Evolutionary conservation across 2,113 vertebrate genomes (phyloP), one percentile per base, ranked within the genome.

Genomic region (Petrocephalus zakoni): DNA sequence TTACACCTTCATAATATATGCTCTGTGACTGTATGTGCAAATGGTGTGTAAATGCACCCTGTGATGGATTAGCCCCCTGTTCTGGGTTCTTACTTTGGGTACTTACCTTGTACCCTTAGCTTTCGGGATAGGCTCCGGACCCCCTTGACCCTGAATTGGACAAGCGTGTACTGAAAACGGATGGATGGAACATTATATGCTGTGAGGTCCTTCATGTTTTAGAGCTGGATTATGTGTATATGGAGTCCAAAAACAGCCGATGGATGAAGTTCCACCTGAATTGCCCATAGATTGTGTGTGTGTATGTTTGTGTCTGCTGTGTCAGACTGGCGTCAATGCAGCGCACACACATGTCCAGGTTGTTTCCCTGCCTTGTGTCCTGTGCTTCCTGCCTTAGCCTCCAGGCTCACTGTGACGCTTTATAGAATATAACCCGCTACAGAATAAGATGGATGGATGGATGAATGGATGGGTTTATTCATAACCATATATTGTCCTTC

Each of bases 401-500:
- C 0, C 61, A 29, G 10, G 25, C 61, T 68, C 25, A 29, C 61
- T 68, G 3, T 29, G 61, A 68, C 61, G 11, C 25, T 13, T n/a
- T 29, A 29, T n/a, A 68, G 61, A 29, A 78, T 53, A 53, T 42
- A 78, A 78, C 34, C 19, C 15, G 5, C 13, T 37, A 78, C 5
- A 78, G 6, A 78, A 42, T 42, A 78, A 78, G 6, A 42, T 78
- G 72, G 29, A 15, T 78, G 29, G 37, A 78, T 42, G 5, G 72
- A 42, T 29, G 61, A 68, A 68, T 29, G 25, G 29, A 75, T 75
- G 29, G 72, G 19, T 78, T 37, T 37, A 78, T 78, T 78, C 72
- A 78, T 42, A 78, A 78, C 34, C 72, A 42, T 78, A 78, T 78
- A 78, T 75, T 75, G 29, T 75, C n/a, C n/a, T n/a, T n/a, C 58